Base-by-base conservation (phyloP, 2,113 vertebrate species). In the Cyprinodon tularosa region DNA sequence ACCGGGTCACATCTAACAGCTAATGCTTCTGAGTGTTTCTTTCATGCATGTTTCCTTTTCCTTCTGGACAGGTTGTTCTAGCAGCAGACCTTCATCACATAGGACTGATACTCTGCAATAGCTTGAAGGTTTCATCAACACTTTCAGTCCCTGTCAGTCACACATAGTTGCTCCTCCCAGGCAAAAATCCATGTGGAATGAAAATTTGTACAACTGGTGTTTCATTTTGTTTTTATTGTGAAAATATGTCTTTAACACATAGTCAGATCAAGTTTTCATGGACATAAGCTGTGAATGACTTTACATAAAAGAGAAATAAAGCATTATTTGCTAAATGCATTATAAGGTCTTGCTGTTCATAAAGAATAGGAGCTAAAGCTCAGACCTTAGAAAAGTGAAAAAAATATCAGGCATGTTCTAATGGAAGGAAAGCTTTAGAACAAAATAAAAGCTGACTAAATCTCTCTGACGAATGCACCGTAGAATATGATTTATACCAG, bases 1-100 rank as follows among this genome's bases (percentile, higher is more conserved):
- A 76, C 83, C 13, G 15, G 77, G 88, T 89, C 90, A 91, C 89
- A 87, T 90, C 85, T 78, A 71, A 48, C 0, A 68, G 81, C 77
- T 83, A 84, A 72, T 77, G 71, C 44, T 57, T n/a, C 50, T 44
- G 67, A 71, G 68, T 67, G 45, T 61, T 53, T 62, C 82, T 70
- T 78, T 9, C 70, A 57, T 76, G 76, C 29, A 71, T 73, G 65
- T 72, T 73, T 68, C 42, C 64, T 44, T 38, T 22, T 72, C 67
- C 11, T 38, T 59, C 15, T 62, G 50, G 66, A 39, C 40, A 39
- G n/a, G 37, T 61, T 45, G 40, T 5, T 71, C 44, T 37, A 17
- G 22, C n/a, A 60, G 14, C 60, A 42, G 72, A 44, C 57, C 67
- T 60, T 44, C 2, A 4, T n/a, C 22, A 65, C 50, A 22, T 12